Evolutionary conservation across 2,888 invertebrate species (phyloP).

Genomic region (Ryuthela nishihirai): DNA sequence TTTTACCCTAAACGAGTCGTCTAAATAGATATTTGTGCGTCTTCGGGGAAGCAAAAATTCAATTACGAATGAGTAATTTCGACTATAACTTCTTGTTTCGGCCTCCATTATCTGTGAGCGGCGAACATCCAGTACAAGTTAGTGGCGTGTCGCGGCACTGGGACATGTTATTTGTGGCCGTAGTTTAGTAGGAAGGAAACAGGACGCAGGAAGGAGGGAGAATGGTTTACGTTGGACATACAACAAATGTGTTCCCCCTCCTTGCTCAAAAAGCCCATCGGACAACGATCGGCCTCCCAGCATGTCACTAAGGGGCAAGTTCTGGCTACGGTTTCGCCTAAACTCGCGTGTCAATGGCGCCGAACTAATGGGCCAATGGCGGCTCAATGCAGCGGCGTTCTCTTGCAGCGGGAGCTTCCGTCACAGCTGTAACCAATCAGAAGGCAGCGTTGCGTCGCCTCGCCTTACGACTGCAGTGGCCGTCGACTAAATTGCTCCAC

Average conservation of each 20-base stretch:
- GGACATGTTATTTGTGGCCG: conserved; percentile 6
- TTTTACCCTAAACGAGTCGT: too few relatives aligned
- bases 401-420: too few relatives aligned
- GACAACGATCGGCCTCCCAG: not conserved
- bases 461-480: too few relatives aligned
- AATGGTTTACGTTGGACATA: too few relatives aligned
- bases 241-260: too few relatives aligned
- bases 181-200: too few relatives aligned
- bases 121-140: not conserved
- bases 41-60: too few relatives aligned
- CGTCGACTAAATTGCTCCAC: too few relatives aligned
- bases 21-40: too few relatives aligned
- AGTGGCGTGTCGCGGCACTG: too few relatives aligned
- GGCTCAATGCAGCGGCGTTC: conserved; percentile 3
- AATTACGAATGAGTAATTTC: conserved; percentile 11
- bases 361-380: conserved; percentile 21
- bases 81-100: conserved; percentile 3
- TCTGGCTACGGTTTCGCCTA: not conserved
- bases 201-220: not conserved
- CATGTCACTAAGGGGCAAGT: not conserved
- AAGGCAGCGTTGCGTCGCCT: too few relatives aligned
- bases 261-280: too few relatives aligned
- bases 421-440: conserved; percentile 7
- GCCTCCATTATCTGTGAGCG: conserved; percentile 3
- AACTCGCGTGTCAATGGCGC: conserved; percentile 19